phyloP scores from a whole-genome alignment of 2,888 invertebrate species.

The Andrena bicolor region DNA sequence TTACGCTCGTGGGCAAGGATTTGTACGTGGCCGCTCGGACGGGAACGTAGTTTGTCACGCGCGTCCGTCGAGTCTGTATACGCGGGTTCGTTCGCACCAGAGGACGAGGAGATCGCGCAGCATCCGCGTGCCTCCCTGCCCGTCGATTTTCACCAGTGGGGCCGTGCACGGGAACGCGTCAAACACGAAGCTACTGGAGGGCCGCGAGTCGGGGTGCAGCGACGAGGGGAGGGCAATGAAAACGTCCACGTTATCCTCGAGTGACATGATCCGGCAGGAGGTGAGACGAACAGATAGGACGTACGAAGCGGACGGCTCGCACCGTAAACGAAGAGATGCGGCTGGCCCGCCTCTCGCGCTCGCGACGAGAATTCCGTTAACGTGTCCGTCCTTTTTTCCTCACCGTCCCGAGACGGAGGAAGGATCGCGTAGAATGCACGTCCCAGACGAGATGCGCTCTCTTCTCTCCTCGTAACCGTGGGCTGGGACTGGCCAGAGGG shows the following conservation, averaged over 20 bases:
- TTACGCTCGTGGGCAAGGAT: constrained; percentile 36
- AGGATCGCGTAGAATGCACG: not conserved
- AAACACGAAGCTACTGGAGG: constrained; percentile 64
- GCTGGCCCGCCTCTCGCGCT: not conserved
- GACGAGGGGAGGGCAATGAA: constrained; percentile 76
- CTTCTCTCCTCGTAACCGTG: not conserved
- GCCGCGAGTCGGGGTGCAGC: constrained; percentile 52
- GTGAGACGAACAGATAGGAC: constrained; percentile 71
- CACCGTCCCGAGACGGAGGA: not conserved
- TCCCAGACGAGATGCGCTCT: not conserved
- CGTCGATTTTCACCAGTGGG: not conserved
- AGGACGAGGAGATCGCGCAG: constrained; percentile 6
- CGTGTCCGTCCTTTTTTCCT: not conserved
- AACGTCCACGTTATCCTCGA: constrained; percentile 77
- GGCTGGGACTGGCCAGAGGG: not conserved
- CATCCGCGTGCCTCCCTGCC: not conserved
- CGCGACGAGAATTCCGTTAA: constrained; percentile 22
- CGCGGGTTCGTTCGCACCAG: constrained; percentile 2
- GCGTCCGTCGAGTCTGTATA: constrained; percentile 26
- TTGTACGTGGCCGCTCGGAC: constrained; percentile 40
- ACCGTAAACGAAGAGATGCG: constrained; percentile 2
- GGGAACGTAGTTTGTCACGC: constrained; percentile 34
- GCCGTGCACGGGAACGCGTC: constrained; percentile 16
- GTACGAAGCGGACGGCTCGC: not conserved
- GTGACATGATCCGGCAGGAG: constrained; percentile 80